Evolutionary conservation across 1,140 invertebrate species (phyloP).

Genomic region (Pogonus chalceus): DNA sequence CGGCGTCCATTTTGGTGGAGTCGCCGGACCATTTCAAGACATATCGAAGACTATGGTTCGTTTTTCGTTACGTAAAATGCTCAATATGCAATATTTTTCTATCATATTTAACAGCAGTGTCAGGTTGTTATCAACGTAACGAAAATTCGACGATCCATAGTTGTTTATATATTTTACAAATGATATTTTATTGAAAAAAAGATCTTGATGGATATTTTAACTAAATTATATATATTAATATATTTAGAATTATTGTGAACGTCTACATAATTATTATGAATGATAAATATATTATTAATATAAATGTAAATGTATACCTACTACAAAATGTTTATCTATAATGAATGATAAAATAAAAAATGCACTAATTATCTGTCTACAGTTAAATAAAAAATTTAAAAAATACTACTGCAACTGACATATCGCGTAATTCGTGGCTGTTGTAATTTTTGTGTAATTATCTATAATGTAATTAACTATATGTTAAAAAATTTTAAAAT

Average conservation of each 20-base stretch:
- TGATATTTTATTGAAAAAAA: background rate
- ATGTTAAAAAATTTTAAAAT: background rate
- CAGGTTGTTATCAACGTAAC: background rate
- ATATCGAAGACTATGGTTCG: slow-evolving; percentile 23
- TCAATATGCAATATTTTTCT: slow-evolving; percentile 3
- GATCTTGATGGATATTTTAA: background rate
- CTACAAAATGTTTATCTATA: background rate
- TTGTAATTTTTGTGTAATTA: slow-evolving; percentile 1
- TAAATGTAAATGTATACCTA: background rate
- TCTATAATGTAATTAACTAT: background rate
- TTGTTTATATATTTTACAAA: background rate
- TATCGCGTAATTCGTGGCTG: background rate
- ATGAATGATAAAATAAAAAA: background rate
- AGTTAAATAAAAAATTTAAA: background rate
- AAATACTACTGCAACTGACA: background rate
- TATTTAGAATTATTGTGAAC: background rate
- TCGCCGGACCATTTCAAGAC: slow-evolving; percentile 36
- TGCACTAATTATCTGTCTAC: background rate
- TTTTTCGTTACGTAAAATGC: background rate
- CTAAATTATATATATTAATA: background rate
- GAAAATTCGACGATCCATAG: background rate
- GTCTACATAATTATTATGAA: background rate
- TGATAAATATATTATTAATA: background rate
- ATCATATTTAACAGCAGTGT: background rate
- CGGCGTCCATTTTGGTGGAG: slow-evolving; percentile 17